phyloP scores from a whole-genome alignment of 2,888 invertebrate species.

The Argyra leucocephala region DNA sequence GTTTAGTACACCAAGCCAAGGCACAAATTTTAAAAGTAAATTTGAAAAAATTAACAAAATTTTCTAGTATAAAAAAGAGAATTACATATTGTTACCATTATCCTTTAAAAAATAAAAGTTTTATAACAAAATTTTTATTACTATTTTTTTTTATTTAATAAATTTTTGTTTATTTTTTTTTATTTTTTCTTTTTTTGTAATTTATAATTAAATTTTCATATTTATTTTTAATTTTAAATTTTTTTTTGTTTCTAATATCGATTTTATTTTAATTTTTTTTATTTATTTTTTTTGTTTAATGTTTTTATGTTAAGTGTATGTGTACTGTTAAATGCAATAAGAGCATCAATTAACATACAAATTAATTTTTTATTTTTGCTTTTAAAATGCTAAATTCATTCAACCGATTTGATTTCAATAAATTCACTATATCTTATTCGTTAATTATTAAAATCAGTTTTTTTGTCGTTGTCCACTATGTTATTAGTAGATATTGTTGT shows the following conservation, averaged over 20 bases:
- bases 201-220: background rate
- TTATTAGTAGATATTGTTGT: constrained; percentile 14
- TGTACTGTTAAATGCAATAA: constrained; percentile 1
- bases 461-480: background rate
- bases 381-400: background rate
- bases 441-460: constrained; percentile 1
- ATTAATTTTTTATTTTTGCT: background rate
- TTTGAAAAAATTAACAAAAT: background rate
- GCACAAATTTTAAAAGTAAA: background rate
- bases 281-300: background rate
- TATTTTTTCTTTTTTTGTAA: background rate
- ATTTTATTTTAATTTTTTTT: background rate
- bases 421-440: background rate
- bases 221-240: background rate
- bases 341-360: constrained; percentile 6
- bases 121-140: constrained; percentile 3
- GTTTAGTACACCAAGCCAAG: too few species aligned
- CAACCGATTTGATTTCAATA: background rate
- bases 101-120: background rate
- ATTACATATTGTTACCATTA: background rate
- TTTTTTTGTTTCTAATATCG: background rate
- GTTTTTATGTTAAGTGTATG: background rate
- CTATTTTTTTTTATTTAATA: background rate
- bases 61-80: background rate
- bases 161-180: background rate